Evolutionary conservation across 1,140 invertebrate species (phyloP).

Genomic region (Riptortus pedestris): DNA sequence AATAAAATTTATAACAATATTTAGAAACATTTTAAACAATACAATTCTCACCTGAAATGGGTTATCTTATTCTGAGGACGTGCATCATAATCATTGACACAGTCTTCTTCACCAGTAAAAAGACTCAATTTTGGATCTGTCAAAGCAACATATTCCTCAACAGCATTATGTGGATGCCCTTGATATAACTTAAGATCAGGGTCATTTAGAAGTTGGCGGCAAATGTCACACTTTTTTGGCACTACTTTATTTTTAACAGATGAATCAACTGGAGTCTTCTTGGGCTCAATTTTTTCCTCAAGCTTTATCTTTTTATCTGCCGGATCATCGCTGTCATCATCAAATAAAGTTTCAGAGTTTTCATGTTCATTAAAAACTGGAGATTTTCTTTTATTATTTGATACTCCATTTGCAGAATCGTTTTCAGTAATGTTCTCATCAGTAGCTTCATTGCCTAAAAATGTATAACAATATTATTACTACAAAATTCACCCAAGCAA

Average conservation of each 20-base stretch:
- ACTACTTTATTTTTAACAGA: constrained; percentile 15
- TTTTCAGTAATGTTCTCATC: no score
- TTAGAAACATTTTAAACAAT: not conserved
- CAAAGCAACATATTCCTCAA: constrained; percentile 65
- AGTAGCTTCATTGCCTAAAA: not conserved
- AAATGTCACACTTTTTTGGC: constrained; percentile 42
- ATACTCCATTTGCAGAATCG: not conserved
- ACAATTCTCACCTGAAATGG: constrained; percentile 37
- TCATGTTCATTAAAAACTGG: not conserved
- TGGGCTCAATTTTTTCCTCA: not conserved
- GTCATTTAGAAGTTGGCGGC: constrained; percentile 52
- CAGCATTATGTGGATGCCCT: constrained; percentile 61
- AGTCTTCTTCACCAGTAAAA: constrained; percentile 51
- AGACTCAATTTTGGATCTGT: constrained; percentile 63
- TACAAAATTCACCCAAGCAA: not conserved
- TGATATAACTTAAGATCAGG: constrained; percentile 54
- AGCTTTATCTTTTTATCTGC: constrained; percentile 12
- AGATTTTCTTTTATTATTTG: not conserved
- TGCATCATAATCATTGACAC: constrained; percentile 45
- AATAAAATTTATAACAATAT: not conserved
- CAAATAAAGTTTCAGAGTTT: no score
- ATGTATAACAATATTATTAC: not conserved
- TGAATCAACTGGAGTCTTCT: not conserved
- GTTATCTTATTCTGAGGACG: constrained; percentile 57
- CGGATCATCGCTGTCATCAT: constrained; percentile 12